Percentiles rank a stretch among this genome's conserved stretches.
Conservation (phyloP, 1,140 invertebrate genomes). For the Halictus rubicundus region DNA sequence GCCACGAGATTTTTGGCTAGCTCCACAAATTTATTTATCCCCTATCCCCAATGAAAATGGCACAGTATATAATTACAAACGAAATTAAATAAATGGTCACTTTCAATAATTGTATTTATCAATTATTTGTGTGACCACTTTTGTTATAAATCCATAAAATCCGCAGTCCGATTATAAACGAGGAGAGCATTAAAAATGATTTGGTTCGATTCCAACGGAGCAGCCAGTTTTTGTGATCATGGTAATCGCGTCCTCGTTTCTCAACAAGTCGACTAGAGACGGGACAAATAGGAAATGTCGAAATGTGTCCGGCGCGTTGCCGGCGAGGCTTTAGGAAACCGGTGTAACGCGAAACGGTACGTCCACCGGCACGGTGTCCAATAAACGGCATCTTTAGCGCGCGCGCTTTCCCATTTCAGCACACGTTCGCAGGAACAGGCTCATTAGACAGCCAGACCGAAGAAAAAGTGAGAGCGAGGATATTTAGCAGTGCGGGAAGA, state of each 20-base stretch:
- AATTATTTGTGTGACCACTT: too few species aligned
- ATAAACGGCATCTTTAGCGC: conserved; percentile 27
- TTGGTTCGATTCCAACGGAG: too few species aligned
- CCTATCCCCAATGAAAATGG: too few species aligned
- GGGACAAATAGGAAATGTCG: conserved; percentile 12
- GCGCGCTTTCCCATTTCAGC: conserved; percentile 47
- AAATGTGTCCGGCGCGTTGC: not conserved
- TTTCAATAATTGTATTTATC: too few species aligned
- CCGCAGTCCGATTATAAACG: too few species aligned
- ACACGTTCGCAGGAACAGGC: conserved; percentile 25
- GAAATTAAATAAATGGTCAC: too few species aligned
- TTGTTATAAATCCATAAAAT: too few species aligned
- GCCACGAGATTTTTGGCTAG: too few species aligned
- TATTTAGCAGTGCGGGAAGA: conserved; percentile 38
- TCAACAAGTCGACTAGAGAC: not conserved
- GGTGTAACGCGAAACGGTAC: not conserved
- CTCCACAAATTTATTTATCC: too few species aligned
- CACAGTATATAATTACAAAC: too few species aligned
- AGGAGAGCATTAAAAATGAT: too few species aligned
- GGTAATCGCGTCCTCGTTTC: not conserved
- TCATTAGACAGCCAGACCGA: conserved; percentile 46
- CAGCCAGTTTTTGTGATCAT: not conserved
- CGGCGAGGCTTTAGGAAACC: not conserved
- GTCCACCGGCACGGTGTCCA: conserved; percentile 11
- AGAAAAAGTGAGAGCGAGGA: conserved; percentile 55